These are phyloP conservation scores for Taeniopygia guttata DNA, from an alignment of 2,797 vertebrate genomes.

Conservation along the genomic window DNA sequence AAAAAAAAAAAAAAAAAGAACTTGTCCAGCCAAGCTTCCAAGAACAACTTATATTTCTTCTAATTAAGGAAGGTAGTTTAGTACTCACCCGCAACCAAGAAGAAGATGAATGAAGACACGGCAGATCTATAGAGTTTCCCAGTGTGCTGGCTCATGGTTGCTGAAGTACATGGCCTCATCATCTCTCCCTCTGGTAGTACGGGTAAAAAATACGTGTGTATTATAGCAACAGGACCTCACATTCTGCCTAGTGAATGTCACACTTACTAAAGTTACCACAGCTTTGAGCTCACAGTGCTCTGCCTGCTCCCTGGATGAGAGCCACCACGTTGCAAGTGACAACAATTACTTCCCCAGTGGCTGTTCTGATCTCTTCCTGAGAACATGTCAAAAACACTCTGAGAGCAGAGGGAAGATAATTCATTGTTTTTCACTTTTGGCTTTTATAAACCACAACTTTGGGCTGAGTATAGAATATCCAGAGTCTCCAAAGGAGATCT, in stretches of 20 bases:
- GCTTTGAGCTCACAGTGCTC: constrained; percentile 11
- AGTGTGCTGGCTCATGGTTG: constrained; percentile 21
- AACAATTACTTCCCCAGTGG: not conserved
- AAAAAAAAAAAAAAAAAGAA: not conserved
- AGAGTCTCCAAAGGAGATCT: not conserved
- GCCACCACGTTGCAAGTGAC: constrained; percentile 24
- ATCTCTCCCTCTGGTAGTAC: not conserved
- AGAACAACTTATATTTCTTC: not conserved
- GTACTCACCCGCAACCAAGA: constrained; percentile 55
- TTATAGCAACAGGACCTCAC: constrained; percentile 31
- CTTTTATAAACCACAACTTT: not conserved
- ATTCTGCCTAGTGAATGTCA: constrained; percentile 54
- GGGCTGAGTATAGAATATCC: not conserved
- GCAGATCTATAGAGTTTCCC: not conserved
- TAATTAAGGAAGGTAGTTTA: not conserved
- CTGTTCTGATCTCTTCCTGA: not conserved
- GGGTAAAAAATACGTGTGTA: not conserved
- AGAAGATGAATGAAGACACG: constrained; percentile 15
- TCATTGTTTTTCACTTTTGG: not conserved
- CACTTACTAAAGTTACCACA: constrained; percentile 63
- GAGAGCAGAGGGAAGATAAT: not conserved
- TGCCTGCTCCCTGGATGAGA: constrained; percentile 24
- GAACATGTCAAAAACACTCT: not conserved
- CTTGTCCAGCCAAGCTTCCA: not conserved
- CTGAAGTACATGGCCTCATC: not conserved